A percentile compares a stretch with the other conserved stretches of the same genome.
These are phyloP conservation scores for Drosophila monieri DNA, from an alignment of 2,888 invertebrate species.

Conservation along the genomic window DNA sequence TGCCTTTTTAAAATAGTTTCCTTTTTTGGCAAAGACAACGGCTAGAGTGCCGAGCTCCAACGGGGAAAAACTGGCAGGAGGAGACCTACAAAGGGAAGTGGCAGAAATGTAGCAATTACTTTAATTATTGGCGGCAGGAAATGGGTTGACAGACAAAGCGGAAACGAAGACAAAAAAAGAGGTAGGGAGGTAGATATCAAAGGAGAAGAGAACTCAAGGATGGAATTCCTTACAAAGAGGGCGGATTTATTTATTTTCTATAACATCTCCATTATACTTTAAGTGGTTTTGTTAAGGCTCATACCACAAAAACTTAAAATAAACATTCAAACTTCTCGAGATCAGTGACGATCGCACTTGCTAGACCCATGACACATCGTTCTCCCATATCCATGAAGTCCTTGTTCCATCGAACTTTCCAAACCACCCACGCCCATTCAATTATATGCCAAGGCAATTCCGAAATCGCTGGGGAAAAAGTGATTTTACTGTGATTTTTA, in stretches of 20 bases:
- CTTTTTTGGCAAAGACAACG: conserved; percentile 66
- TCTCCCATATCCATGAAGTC: background rate
- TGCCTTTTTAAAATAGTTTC: conserved; percentile 77
- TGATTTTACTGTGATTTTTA: conserved; percentile 62
- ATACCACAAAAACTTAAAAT: too few species aligned
- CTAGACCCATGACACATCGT: background rate
- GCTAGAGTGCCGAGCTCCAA: conserved; percentile 19
- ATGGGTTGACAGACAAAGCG: conserved; percentile 71
- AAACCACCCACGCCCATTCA: conserved; percentile 55
- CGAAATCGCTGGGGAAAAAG: conserved; percentile 31
- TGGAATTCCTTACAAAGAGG: conserved; percentile 23
- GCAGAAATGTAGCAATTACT: conserved; percentile 78
- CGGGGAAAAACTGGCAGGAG: background rate
- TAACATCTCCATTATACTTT: background rate
- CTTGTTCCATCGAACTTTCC: conserved; percentile 15
- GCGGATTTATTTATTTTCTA: background rate
- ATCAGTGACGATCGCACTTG: background rate
- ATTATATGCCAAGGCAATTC: conserved; percentile 54
- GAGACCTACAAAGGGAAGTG: conserved; percentile 62
- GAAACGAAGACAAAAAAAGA: conserved; percentile 23
- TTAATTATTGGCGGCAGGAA: conserved; percentile 79
- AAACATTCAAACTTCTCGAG: too few species aligned
- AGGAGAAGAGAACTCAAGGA: conserved; percentile 14
- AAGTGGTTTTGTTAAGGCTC: background rate
- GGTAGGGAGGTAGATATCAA: background rate